These are phyloP conservation scores for Chrosomus eos DNA, from an alignment of 2,797 vertebrate genomes.

Conservation along the genomic window DNA sequence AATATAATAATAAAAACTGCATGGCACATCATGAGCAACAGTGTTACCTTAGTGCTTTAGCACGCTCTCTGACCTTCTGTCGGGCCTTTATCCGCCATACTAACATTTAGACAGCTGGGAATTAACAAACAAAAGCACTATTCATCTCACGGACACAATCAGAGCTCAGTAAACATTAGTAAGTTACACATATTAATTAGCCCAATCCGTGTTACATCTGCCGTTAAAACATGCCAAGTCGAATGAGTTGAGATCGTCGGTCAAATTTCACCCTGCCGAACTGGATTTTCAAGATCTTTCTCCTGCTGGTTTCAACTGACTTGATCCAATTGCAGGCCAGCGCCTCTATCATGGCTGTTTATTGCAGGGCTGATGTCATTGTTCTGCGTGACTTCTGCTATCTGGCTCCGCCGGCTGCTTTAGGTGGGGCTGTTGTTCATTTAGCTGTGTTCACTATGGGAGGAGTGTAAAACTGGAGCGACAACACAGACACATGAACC, in stretches of 20 bases:
- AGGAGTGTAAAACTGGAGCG: slow-evolving; percentile 14
- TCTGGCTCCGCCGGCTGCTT: slow-evolving; percentile 67
- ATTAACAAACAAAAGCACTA: slow-evolving; percentile 43
- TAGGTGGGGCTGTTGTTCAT: slow-evolving; percentile 71
- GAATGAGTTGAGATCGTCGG: not conserved
- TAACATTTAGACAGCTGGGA: slow-evolving; percentile 50
- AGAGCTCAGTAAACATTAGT: slow-evolving; percentile 26
- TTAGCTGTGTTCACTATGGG: slow-evolving; percentile 37
- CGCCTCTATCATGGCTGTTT: slow-evolving; percentile 37
- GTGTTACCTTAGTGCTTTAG: not conserved
- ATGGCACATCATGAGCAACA: not conserved
- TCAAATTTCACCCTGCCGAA: not conserved
- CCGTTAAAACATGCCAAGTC: not conserved
- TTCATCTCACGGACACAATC: slow-evolving; percentile 27
- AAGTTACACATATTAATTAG: slow-evolving; percentile 39
- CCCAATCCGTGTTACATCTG: slow-evolving; percentile 12
- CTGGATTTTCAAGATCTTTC: slow-evolving; percentile 45
- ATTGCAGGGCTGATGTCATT: slow-evolving; percentile 55
- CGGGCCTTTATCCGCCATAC: not conserved
- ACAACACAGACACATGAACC: not conserved
- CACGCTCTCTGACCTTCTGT: not conserved
- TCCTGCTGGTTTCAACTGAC: not conserved
- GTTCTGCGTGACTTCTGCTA: slow-evolving; percentile 62
- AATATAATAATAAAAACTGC: slow-evolving; percentile 5
- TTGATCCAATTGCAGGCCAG: not conserved